Conservation (phyloP, 2,113 vertebrate genomes). For the Dasypus novemcinctus region DNA sequence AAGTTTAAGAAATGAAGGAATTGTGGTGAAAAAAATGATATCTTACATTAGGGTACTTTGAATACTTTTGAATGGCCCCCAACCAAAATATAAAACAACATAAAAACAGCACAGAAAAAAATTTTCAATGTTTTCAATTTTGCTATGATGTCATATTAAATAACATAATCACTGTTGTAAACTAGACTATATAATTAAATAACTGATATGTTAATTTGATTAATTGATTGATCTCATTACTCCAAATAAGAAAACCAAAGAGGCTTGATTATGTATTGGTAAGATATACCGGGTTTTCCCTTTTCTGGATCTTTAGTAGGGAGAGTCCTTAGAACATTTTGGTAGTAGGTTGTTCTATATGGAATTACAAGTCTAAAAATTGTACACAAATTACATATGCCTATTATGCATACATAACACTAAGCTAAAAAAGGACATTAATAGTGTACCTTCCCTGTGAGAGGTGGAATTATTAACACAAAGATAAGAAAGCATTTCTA, state of each 20-base stretch:
- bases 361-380: neutral
- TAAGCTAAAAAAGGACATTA: slow-evolving; percentile 4
- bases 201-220: neutral
- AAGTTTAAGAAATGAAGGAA: slow-evolving; percentile 28
- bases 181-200: neutral
- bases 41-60: neutral
- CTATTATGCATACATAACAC: neutral
- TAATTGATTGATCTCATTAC: neutral
- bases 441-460: neutral
- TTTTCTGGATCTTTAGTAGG: neutral
- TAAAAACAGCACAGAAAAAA: neutral
- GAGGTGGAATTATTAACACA: neutral
- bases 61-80: neutral
- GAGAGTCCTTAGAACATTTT: neutral
- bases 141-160: neutral
- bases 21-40: neutral
- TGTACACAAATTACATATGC: neutral
- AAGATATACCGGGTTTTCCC: neutral
- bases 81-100: neutral
- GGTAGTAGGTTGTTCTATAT: neutral
- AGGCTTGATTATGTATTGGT: neutral
- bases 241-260: neutral
- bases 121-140: neutral
- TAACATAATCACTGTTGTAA: neutral
- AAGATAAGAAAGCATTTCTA: neutral